A percentile compares a stretch with the other conserved stretches of the same genome.
Evolutionary conservation across 2,888 invertebrate genomes (phyloP).

Genomic region (Ametastegia equiseti): DNA sequence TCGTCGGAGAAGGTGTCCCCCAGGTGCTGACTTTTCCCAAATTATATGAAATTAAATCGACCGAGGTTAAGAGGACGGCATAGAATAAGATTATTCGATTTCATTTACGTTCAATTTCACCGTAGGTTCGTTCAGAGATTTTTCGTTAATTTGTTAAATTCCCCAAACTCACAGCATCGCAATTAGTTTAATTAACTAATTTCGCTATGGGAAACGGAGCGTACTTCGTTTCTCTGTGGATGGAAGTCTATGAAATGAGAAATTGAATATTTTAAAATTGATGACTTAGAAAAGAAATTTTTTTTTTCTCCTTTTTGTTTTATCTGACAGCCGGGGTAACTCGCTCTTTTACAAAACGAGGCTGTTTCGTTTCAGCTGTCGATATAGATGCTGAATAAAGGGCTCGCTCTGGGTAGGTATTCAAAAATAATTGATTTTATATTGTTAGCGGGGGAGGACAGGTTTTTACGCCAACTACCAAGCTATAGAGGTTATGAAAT

Average conservation of each 20-base stretch:
- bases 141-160: not conserved
- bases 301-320: not conserved
- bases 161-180: not conserved
- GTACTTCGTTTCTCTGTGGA: not conserved
- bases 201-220: not conserved
- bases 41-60: conserved; percentile 23
- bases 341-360: no score
- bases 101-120: not conserved
- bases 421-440: not conserved
- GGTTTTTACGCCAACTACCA: not conserved
- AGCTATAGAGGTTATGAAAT: not conserved
- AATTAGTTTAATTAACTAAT: not conserved
- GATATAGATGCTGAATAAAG: not conserved
- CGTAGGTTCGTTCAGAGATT: not conserved
- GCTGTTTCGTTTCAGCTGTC: not conserved
- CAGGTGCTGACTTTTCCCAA: not conserved
- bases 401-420: not conserved
- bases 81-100: not conserved
- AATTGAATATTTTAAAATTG: not conserved
- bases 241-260: not conserved
- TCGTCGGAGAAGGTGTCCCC: conserved; percentile 13
- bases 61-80: not conserved
- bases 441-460: not conserved
- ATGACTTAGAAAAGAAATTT: no score
- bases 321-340: no score